Percentiles rank a stretch among this genome's conserved stretches.
Evolutionary conservation across 2,113 vertebrate genomes (phyloP).

Genomic region (Solea solea): DNA sequence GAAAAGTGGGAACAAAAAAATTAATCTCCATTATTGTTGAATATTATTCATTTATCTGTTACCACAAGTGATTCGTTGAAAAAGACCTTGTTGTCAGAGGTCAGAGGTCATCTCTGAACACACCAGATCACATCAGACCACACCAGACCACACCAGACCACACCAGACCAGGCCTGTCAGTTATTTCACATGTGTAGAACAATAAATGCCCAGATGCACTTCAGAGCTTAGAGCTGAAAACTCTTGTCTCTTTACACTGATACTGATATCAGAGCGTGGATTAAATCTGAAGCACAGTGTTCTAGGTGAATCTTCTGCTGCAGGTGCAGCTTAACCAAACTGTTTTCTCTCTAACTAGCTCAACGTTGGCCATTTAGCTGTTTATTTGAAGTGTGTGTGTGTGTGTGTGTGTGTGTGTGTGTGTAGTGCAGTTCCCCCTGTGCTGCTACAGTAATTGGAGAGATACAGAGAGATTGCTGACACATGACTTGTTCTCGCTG

Average conservation of each 20-base stretch:
- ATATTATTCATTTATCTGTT: too few relatives aligned
- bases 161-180: too few relatives aligned
- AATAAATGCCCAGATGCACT: too few relatives aligned
- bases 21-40: too few relatives aligned
- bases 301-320: not conserved
- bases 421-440: conserved; percentile 5
- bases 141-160: too few relatives aligned
- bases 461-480: conserved; percentile 56
- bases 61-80: too few relatives aligned
- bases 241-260: not conserved
- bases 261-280: not conserved
- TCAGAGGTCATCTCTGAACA: too few relatives aligned
- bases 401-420: not conserved
- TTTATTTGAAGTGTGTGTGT: not conserved
- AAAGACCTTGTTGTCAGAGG: too few relatives aligned
- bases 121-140: too few relatives aligned
- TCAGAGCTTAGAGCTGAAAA: not conserved
- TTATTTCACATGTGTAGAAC: too few relatives aligned
- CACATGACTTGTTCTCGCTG: conserved; percentile 61
- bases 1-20: too few relatives aligned
- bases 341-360: conserved; percentile 12
- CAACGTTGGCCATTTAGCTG: conserved; percentile 10
- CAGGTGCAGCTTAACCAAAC: conserved; percentile 2
- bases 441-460: conserved; percentile 61
- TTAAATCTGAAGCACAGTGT: not conserved